These are phyloP conservation scores for Acrossocheilus fasciatus DNA, from an alignment of 2,797 vertebrate genomes.

Conservation along the genomic window DNA sequence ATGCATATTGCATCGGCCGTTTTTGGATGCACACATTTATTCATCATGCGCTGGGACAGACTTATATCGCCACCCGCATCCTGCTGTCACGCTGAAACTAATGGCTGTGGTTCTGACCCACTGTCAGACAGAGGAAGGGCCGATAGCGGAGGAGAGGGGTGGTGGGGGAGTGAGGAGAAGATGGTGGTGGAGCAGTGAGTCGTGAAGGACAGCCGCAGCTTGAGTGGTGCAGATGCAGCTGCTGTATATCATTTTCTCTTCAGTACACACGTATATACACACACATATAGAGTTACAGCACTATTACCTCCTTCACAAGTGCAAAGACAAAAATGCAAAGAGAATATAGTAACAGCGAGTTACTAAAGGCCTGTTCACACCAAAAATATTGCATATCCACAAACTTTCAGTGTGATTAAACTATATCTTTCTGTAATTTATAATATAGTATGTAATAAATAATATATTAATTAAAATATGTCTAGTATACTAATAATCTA, in stretches of 20 bases:
- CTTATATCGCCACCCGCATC: constrained; percentile 39
- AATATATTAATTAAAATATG: neutral
- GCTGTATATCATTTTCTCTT: constrained; percentile 95
- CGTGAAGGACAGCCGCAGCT: constrained; percentile 88
- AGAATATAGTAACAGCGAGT: neutral
- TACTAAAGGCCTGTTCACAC: neutral
- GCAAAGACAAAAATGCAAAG: neutral
- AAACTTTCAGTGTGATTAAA: neutral
- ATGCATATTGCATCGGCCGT: constrained; percentile 59
- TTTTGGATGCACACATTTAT: constrained; percentile 69
- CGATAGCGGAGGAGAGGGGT: constrained; percentile 42
- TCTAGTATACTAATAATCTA: neutral
- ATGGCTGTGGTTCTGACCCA: constrained; percentile 61
- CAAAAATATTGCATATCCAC: neutral
- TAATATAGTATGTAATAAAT: too few species aligned
- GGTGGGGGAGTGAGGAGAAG: constrained; percentile 54
- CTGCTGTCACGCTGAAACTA: constrained; percentile 67
- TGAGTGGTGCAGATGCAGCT: constrained; percentile 87
- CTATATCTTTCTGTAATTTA: neutral
- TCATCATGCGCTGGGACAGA: constrained; percentile 65
- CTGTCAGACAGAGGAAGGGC: constrained; percentile 44
- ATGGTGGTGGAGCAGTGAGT: constrained; percentile 85
- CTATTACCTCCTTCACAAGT: constrained; percentile 76
- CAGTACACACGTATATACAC: constrained; percentile 80
- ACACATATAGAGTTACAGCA: constrained; percentile 73